These are phyloP conservation scores for Amphimallon solstitiale DNA, from an alignment of 2,888 invertebrate genomes.

Conservation along the genomic window DNA sequence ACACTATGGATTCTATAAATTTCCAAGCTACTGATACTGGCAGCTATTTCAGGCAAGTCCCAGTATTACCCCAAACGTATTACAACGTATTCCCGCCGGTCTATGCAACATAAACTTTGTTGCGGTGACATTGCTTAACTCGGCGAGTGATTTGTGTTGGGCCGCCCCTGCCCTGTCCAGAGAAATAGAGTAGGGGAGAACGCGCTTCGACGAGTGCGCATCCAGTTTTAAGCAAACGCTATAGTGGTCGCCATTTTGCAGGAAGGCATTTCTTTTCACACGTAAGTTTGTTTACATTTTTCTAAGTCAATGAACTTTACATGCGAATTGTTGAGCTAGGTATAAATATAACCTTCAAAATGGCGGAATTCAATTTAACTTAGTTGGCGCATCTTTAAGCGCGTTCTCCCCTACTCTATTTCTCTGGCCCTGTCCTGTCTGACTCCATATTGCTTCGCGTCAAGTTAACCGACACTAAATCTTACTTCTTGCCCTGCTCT, in stretches of 20 bases:
- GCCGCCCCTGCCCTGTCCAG: conserved; percentile 57
- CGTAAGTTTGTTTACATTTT: no score
- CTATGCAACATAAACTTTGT: conserved; percentile 48
- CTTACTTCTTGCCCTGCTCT: conserved; percentile 43
- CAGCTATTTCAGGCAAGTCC: background rate
- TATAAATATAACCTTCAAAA: no score
- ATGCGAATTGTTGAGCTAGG: no score
- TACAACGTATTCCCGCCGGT: conserved; percentile 33
- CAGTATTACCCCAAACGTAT: conserved; percentile 8
- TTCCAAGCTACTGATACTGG: conserved; percentile 18
- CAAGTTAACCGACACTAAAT: conserved; percentile 52
- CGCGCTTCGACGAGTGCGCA: no score
- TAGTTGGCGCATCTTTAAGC: no score
- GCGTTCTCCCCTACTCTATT: no score
- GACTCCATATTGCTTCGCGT: conserved; percentile 56
- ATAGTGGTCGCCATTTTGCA: no score
- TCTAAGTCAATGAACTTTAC: no score
- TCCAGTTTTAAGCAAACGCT: no score
- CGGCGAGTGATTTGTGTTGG: conserved; percentile 59
- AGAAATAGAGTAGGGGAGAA: no score
- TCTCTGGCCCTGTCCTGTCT: conserved; percentile 57
- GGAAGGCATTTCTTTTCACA: no score
- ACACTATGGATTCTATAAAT: conserved; percentile 9
- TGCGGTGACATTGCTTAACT: conserved; percentile 59
- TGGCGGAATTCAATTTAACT: no score